phyloP scores from a whole-genome alignment of 2,888 invertebrate genomes.

The Drosophila paramelanica region DNA sequence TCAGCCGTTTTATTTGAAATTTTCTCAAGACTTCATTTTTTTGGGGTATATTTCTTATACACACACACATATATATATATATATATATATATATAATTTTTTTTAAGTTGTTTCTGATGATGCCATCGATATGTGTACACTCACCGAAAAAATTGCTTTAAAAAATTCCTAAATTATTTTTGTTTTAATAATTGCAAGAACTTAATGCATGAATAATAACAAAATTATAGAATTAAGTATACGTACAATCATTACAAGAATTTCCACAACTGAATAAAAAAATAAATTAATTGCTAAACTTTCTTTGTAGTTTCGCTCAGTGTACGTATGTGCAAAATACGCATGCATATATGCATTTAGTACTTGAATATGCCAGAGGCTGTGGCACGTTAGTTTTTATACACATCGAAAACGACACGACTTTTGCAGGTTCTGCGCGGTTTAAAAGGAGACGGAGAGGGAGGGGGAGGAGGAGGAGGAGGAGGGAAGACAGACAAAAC shows the following conservation, averaged over 20 bases:
- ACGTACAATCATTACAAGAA: no score
- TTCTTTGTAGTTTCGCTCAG: neutral
- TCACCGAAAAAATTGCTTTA: neutral
- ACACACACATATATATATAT: conserved; percentile 9
- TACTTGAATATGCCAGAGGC: conserved; percentile 1
- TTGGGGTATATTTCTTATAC: conserved; percentile 15
- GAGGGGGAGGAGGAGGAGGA: neutral
- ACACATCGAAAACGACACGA: neutral
- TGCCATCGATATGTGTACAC: conserved; percentile 24
- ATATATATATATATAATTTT: conserved; percentile 8
- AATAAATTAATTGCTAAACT: no score
- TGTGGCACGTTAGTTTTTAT: conserved; percentile 16
- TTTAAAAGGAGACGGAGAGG: no score
- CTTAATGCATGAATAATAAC: no score
- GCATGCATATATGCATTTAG: conserved; percentile 32
- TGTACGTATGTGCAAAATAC: conserved; percentile 4
- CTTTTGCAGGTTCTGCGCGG: neutral
- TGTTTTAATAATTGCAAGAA: neutral
- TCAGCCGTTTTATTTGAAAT: conserved; percentile 54
- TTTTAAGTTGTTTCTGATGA: neutral
- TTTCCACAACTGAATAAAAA: no score
- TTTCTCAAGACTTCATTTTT: conserved; percentile 47
- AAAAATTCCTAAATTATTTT: neutral
- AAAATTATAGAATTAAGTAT: no score
- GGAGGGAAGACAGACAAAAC: conserved; percentile 3